Evolutionary conservation across 2,113 vertebrate species (phyloP).

Genomic region (Xenus cinereus): DNA sequence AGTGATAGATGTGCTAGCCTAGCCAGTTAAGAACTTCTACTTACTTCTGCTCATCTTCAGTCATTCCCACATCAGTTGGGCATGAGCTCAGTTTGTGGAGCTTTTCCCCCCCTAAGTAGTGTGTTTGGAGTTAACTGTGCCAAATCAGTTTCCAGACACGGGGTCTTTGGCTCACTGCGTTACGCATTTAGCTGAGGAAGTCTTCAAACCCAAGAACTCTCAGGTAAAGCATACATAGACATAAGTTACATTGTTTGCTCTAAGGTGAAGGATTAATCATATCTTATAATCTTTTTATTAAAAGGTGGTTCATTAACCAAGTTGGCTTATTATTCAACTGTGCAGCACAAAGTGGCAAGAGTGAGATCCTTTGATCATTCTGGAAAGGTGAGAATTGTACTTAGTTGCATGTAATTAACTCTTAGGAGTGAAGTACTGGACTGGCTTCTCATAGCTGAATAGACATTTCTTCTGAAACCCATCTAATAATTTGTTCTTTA

Average conservation of each 20-base stretch:
- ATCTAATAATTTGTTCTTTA: not conserved
- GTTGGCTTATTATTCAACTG: slow-evolving; percentile 96
- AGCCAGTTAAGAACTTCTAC: not conserved
- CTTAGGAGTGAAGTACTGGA: not conserved
- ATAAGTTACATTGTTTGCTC: not conserved
- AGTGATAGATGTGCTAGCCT: not conserved
- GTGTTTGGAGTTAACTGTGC: not conserved
- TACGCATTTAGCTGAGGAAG: not conserved
- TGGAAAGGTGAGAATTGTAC: slow-evolving; percentile 78
- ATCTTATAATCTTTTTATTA: not conserved
- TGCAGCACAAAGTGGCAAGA: slow-evolving; percentile 97
- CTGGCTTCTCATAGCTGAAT: not conserved
- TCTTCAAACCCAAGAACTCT: not conserved
- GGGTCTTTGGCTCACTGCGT: not conserved
- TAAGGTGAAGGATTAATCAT: not conserved
- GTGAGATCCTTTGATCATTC: slow-evolving; percentile 94
- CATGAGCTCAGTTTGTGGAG: not conserved
- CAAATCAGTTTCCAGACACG: not conserved
- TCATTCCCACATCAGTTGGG: not conserved
- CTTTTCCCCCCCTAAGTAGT: not conserved
- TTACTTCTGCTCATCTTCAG: not conserved
- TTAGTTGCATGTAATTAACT: not conserved
- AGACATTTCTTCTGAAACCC: not conserved
- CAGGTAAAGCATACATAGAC: not conserved
- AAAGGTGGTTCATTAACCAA: slow-evolving; percentile 96